These are phyloP conservation scores for Polymixis lichenea DNA, from an alignment of 2,888 invertebrate species.

Conservation along the genomic window DNA sequence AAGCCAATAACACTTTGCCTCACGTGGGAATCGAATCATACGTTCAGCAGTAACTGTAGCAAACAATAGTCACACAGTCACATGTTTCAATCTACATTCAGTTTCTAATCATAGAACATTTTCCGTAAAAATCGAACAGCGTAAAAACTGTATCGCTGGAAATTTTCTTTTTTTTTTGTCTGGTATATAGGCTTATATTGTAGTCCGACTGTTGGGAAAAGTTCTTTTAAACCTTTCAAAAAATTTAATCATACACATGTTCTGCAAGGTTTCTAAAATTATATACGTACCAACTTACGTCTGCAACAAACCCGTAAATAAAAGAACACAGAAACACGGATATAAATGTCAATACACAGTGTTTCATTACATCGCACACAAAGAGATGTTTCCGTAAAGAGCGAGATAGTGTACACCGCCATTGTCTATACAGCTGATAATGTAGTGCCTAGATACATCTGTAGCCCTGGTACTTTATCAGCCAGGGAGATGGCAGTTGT, in stretches of 20 bases:
- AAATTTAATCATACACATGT: not conserved
- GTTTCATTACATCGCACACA: conserved; percentile 47
- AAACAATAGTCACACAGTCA: not conserved
- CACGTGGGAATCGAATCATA: not conserved
- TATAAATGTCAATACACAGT: conserved; percentile 16
- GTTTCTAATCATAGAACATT: no score
- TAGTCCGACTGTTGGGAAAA: not conserved
- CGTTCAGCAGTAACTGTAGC: not conserved
- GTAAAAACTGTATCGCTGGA: no score
- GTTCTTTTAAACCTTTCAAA: no score
- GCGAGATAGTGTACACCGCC: conserved; percentile 11
- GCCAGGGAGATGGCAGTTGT: not conserved
- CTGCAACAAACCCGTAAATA: not conserved
- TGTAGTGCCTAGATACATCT: conserved; percentile 1
- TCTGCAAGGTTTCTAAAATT: not conserved
- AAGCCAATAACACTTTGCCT: not conserved
- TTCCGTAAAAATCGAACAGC: no score
- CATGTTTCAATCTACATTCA: not conserved
- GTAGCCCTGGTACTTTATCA: not conserved
- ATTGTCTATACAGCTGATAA: conserved; percentile 48
- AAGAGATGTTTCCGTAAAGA: conserved; percentile 30
- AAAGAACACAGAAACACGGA: not conserved
- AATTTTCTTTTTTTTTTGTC: no score
- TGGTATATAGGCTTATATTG: no score
- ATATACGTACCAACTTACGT: not conserved